Base-by-base conservation (phyloP, 2,888 invertebrate species). In the Dastarcus helophoroides region DNA sequence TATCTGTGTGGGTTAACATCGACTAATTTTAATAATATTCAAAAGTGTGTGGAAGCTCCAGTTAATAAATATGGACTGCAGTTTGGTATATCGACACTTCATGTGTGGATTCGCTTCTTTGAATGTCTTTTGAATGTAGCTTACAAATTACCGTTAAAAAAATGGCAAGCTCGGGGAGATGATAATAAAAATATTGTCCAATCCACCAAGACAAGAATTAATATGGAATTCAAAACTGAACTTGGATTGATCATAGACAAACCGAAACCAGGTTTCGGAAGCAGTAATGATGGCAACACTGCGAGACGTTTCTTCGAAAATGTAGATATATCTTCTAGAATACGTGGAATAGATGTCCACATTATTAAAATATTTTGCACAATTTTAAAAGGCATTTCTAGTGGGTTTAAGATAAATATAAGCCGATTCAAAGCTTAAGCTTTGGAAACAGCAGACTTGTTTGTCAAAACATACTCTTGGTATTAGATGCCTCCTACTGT, bases 131-230 rank as follows among this genome's bases (percentile, higher is more conserved):
- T 56, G 7, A 51, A 56, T 39, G 12, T 57, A 6, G 27, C 50
- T 9, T 53, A 58, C 31, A 52, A 51, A 32, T 29, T 53, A 7
- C 39, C 46, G 5, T 15, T 51, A 21, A 31, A 26, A 32, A 35
- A 45, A 35, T 51, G 49, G 46, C 46, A 48, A 38, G 14, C 15
- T 5, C 21, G 19, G 5, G 8, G 11, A 23, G 22, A 13, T 33
- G 21, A 22, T 9, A 29, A 29, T 6, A 36, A 36, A 26, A 13
- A 22, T 12, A 14, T 15, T 8, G 12, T 30, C 2, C 14, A 16
- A 8, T 17, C 11, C 12, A 11, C 17, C 9, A 35, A 39, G 23
- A 28, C 24, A 12, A 3, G 15, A 2, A 39, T 34, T 36, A 31
- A 32, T 29, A 22, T 22, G 14, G 15, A 21, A 23, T 35, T 42